Evolutionary conservation across 2,113 vertebrate species (phyloP).

Genomic region (Octodon degus): DNA sequence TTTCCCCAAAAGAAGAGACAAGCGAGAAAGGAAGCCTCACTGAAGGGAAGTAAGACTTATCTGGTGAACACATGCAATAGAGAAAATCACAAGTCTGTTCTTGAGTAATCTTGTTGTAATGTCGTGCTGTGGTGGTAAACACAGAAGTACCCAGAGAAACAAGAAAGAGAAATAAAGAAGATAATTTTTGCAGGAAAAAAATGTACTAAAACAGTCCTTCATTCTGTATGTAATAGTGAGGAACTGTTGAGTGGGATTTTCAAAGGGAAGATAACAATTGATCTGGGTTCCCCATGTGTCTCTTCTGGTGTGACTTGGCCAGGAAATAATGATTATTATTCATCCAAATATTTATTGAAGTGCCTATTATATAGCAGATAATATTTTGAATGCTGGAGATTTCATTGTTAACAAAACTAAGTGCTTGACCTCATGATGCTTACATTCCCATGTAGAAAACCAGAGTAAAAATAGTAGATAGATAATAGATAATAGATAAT

Average conservation of each 20-base stretch:
- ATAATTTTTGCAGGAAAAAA: background rate
- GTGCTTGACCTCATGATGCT: background rate
- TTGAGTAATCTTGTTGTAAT: background rate
- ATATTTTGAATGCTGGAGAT: background rate
- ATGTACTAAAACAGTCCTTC: background rate
- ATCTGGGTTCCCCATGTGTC: background rate
- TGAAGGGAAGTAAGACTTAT: background rate
- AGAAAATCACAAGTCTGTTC: background rate
- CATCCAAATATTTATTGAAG: background rate
- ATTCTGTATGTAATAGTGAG: background rate
- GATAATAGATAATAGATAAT: background rate
- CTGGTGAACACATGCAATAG: fast-evolving
- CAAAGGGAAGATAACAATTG: background rate
- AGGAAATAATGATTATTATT: background rate
- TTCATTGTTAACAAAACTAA: background rate
- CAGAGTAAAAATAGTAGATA: background rate
- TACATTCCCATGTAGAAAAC: background rate
- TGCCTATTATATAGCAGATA: background rate
- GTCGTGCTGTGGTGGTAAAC: background rate
- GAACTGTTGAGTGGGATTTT: background rate
- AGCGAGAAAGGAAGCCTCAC: background rate
- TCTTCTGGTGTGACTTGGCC: background rate
- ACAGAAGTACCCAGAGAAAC: background rate
- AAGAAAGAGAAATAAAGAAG: background rate
- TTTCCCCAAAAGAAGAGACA: background rate